These are phyloP conservation scores for Nymphicus hollandicus DNA, from an alignment of 2,113 vertebrate species.

Conservation along the genomic window DNA sequence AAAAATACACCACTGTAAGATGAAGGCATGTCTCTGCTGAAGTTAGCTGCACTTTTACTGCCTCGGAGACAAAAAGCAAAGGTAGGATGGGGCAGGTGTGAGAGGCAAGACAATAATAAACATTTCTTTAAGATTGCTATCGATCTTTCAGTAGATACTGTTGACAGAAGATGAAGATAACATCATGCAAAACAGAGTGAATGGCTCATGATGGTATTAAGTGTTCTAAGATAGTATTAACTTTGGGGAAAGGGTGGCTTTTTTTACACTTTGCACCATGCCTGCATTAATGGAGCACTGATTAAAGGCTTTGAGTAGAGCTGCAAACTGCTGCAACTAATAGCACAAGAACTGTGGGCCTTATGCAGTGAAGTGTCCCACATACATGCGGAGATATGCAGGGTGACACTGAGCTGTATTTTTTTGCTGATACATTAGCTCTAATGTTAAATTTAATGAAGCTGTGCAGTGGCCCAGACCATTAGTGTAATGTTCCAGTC, in stretches of 20 bases:
- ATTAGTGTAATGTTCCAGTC: not conserved
- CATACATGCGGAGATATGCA: not conserved
- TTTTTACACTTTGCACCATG: not conserved
- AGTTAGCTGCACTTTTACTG: not conserved
- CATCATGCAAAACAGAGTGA: not conserved
- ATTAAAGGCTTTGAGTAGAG: not conserved
- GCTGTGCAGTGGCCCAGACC: not conserved
- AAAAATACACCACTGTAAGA: not conserved
- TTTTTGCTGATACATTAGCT: not conserved
- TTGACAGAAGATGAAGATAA: conserved; percentile 37
- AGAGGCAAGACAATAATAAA: conserved; percentile 59
- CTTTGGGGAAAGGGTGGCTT: not conserved
- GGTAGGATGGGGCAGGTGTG: conserved; percentile 74
- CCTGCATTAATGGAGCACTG: not conserved
- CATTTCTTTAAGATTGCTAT: conserved; percentile 41
- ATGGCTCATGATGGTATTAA: not conserved
- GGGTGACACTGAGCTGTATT: not conserved
- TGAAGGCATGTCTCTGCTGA: not conserved
- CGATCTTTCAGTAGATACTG: conserved; percentile 53
- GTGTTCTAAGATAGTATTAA: not conserved
- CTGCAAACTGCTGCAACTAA: not conserved
- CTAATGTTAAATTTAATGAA: not conserved
- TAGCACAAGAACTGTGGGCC: not conserved
- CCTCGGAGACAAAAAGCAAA: conserved; percentile 63
- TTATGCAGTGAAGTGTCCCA: not conserved